Evolutionary conservation across 2,888 invertebrate genomes (phyloP), one percentile per base, ranked within the genome.

Genomic region (Pegoplata infirma): DNA sequence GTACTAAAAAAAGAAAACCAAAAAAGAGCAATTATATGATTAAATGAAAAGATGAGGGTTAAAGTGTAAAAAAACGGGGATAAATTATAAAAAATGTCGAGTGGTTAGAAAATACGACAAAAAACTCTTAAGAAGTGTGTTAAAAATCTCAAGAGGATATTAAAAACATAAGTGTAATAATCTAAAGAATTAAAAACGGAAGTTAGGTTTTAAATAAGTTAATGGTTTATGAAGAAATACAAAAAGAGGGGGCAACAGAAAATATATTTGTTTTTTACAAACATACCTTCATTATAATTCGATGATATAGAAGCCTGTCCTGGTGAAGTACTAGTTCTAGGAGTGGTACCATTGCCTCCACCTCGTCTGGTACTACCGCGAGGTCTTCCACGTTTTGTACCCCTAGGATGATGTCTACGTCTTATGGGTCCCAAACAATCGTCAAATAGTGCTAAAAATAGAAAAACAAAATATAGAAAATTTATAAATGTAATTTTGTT

Each of bases 361-460:
- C 92, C 91, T 83, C 94, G 91, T 1, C 94, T 90, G 0, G 94
- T 93, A 71, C 95, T 93, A 75, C 95, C 95, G 61, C 95, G 91
- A 58, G 95, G 95, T 55, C 95, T 91, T 0, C 95, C 95, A 16
- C 95, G 92, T 84, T 94, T 92, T 1, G 93, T 92, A 55, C 92
- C 91, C 32, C 93, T 92, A 75, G 89, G 89, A 86, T 89, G 88
- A 84, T 89, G 89, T 72, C 90, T 86, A 61, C 90, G 82, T 66
- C 89, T 85, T 74, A 86, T 84, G 73, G 87, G 84, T 7, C 88
- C 87, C 49, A 89, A 81, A 81, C 86, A 87, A 61, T 89, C 88
- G 69, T 85, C 85, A 74, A 88, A 87, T 72, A 88, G 84, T 75
- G 81, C 89, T 89, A 83, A 69, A 86, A 84, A 73, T 25, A 66